These are phyloP conservation scores for Drosophila mimetica DNA, from an alignment of 2,888 invertebrate genomes.

Conservation along the genomic window DNA sequence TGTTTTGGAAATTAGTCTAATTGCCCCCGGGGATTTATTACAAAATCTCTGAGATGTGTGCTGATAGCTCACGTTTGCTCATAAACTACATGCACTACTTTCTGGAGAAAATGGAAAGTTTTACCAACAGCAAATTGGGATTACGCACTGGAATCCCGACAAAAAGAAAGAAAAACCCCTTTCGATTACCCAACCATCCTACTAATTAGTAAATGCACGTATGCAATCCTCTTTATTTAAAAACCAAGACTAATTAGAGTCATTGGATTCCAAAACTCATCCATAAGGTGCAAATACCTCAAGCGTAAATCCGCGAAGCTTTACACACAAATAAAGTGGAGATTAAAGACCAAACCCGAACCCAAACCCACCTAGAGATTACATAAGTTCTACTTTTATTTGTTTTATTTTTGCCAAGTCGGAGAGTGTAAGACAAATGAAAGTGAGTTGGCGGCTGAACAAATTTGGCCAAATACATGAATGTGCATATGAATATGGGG, in stretches of 20 bases:
- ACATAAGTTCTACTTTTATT: constrained; percentile 62
- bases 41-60: constrained; percentile 41
- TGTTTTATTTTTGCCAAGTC: constrained; percentile 44
- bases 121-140: constrained; percentile 4
- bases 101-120: constrained; percentile 58
- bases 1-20: constrained; percentile 54
- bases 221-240: constrained; percentile 57
- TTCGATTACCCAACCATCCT: constrained; percentile 21
- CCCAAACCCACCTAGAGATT: constrained; percentile 41
- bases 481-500: constrained; percentile 30
- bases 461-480: constrained; percentile 54
- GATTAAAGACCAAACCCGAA: constrained; percentile 41
- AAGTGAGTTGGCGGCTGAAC: constrained; percentile 61
- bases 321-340: constrained; percentile 49
- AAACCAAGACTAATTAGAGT: constrained; percentile 60
- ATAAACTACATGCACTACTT: constrained; percentile 17
- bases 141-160: constrained; percentile 1
- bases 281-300: constrained; percentile 68
- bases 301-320: constrained; percentile 79
- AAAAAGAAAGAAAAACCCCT: no score
- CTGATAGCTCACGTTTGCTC: constrained; percentile 51
- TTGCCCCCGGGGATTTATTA: constrained; percentile 40
- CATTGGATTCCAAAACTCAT: constrained; percentile 31
- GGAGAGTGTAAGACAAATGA: constrained; percentile 56
- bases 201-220: constrained; percentile 46